These are phyloP conservation scores for Abramis brama DNA, from an alignment of 2,113 vertebrate species.

Conservation along the genomic window DNA sequence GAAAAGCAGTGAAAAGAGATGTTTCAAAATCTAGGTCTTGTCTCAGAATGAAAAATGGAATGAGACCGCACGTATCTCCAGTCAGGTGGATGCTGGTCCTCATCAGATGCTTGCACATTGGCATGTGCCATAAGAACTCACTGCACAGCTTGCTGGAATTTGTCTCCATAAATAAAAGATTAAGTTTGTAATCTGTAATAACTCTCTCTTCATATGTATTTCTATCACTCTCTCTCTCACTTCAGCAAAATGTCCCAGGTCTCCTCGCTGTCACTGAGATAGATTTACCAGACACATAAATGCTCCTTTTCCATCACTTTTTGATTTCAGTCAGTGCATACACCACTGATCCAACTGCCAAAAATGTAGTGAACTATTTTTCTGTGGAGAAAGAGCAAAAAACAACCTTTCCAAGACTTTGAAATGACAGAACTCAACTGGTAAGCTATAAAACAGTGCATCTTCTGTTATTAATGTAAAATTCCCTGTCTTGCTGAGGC, in stretches of 20 bases:
- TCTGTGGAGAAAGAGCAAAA: background rate
- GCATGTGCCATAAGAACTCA: constrained; percentile 41
- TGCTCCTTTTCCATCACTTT: constrained; percentile 36
- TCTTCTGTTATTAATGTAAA: background rate
- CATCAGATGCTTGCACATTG: constrained; percentile 19
- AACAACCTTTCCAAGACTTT: background rate
- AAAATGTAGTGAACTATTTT: background rate
- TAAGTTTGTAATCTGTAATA: constrained; percentile 32
- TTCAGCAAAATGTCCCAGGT: constrained; percentile 30
- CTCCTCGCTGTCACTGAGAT: constrained; percentile 49
- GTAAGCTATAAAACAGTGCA: background rate
- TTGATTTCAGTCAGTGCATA: constrained; percentile 35
- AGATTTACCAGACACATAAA: constrained; percentile 37
- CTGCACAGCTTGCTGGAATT: constrained; percentile 43
- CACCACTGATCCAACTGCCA: constrained; percentile 32
- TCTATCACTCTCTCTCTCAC: background rate
- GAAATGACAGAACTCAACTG: background rate
- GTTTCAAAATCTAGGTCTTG: background rate
- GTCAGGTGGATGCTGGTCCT: constrained; percentile 17
- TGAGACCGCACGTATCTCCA: constrained; percentile 18
- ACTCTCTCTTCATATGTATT: constrained; percentile 21
- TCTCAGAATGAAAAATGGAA: constrained; percentile 16
- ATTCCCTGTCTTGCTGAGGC: background rate
- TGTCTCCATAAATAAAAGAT: constrained; percentile 58
- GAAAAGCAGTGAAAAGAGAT: background rate